Conservation (phyloP, 2,888 invertebrate species). For the Thymelicus acteon region DNA sequence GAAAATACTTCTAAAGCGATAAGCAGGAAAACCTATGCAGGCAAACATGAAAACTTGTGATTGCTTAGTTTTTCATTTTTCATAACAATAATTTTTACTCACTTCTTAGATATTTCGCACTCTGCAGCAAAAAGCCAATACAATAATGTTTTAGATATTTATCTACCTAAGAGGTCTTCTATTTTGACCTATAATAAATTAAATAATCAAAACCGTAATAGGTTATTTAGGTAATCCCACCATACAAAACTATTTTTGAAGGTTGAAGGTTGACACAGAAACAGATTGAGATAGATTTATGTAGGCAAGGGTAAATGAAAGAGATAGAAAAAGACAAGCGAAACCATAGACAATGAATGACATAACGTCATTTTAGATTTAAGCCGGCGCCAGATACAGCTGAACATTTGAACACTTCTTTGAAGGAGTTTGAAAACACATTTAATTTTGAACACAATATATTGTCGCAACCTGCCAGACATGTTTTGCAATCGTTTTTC, state of each 20-base stretch:
- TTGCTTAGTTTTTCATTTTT: background rate
- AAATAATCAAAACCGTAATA: constrained; percentile 55
- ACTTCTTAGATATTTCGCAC: background rate
- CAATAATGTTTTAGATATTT: constrained; percentile 8
- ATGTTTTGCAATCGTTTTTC: no score
- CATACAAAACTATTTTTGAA: constrained; percentile 16
- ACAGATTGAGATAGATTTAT: no score
- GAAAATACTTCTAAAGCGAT: background rate
- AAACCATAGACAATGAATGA: no score
- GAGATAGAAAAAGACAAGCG: no score
- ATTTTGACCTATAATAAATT: background rate
- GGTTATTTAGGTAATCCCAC: constrained; percentile 58
- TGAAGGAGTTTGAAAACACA: no score
- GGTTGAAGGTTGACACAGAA: constrained; percentile 45
- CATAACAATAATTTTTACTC: background rate
- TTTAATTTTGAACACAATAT: no score
- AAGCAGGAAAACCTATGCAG: constrained; percentile 1
- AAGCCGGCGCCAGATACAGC: no score
- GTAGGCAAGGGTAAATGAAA: no score
- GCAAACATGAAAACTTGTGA: background rate
- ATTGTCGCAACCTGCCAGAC: no score
- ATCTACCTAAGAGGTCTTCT: background rate
- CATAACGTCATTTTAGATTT: no score
- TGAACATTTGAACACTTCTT: no score
- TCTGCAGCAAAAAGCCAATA: background rate